Percentiles rank a stretch among this genome's conserved stretches.
These are phyloP conservation scores for Smithornis capensis DNA, from an alignment of 2,113 vertebrate species.

Conservation along the genomic window DNA sequence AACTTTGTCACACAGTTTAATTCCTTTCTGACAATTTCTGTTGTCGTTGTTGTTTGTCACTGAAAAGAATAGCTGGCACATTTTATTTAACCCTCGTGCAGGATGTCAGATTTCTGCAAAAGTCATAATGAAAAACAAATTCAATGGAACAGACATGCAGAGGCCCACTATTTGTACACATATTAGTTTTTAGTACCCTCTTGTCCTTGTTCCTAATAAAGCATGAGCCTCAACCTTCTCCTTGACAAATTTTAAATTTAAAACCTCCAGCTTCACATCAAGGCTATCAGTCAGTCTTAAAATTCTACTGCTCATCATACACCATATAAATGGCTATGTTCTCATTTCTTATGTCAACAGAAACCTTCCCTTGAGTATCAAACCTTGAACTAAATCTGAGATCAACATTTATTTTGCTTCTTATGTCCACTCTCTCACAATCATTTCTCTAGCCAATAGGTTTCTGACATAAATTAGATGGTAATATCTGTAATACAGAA, in stretches of 20 bases:
- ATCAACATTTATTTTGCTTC: neutral
- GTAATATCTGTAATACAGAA: neutral
- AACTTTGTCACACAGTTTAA: neutral
- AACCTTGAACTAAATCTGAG: neutral
- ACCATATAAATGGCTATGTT: neutral
- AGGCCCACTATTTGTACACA: neutral
- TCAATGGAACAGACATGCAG: neutral
- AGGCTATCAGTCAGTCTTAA: slow-evolving; percentile 37
- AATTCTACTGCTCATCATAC: slow-evolving; percentile 18
- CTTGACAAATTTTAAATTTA: slow-evolving; percentile 47
- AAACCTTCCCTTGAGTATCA: slow-evolving; percentile 22
- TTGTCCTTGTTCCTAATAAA: slow-evolving; percentile 10
- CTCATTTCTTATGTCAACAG: slow-evolving; percentile 12
- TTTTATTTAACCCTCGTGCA: neutral
- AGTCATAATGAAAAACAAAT: neutral
- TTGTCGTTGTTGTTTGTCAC: neutral
- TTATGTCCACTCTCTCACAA: neutral
- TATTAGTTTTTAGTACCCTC: neutral
- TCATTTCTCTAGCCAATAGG: neutral
- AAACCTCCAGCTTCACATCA: neutral
- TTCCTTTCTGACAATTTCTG: neutral
- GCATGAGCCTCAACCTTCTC: slow-evolving; percentile 23
- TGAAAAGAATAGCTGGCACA: neutral
- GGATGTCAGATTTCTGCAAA: neutral
- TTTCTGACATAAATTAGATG: neutral